Conservation (phyloP, 2,113 vertebrate genomes). For the Cebidichthys violaceus region DNA sequence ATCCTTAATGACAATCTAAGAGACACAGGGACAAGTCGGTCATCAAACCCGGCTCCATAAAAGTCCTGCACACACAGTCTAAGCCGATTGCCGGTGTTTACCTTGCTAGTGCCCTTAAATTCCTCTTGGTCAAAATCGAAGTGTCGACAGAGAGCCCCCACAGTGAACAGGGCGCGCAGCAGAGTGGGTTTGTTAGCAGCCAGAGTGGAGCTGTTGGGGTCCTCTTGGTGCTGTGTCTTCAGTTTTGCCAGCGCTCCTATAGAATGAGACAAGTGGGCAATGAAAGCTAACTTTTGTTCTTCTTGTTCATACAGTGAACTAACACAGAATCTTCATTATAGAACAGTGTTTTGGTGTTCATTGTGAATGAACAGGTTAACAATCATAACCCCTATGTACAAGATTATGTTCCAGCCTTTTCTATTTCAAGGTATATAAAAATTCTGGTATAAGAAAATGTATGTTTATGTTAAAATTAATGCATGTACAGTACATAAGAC, state of each 20-base stretch:
- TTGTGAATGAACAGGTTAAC: neutral
- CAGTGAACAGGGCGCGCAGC: conserved; percentile 96
- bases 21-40: neutral
- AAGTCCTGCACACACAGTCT: neutral
- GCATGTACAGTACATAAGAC: conserved; percentile 27
- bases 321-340: neutral
- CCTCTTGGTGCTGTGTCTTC: conserved; percentile 96
- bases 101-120: conserved; percentile 97
- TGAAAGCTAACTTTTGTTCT: conserved; percentile 2
- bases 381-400: neutral
- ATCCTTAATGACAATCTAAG: conserved; percentile 96
- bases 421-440: neutral
- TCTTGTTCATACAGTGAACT: neutral
- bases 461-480: neutral
- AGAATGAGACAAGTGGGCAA: neutral
- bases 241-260: conserved; percentile 95
- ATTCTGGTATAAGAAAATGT: neutral
- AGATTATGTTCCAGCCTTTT: too few species aligned
- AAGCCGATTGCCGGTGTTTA: conserved; percentile 64
- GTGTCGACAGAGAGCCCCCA: conserved; percentile 95
- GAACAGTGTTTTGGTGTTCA: neutral
- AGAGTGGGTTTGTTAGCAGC: conserved; percentile 94
- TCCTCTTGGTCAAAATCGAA: conserved; percentile 98
- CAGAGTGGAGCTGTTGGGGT: conserved; percentile 90
- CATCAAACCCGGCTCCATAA: neutral